These are phyloP conservation scores for Gonocerus acuteangulatus DNA, from an alignment of 2,888 invertebrate genomes.

Conservation along the genomic window DNA sequence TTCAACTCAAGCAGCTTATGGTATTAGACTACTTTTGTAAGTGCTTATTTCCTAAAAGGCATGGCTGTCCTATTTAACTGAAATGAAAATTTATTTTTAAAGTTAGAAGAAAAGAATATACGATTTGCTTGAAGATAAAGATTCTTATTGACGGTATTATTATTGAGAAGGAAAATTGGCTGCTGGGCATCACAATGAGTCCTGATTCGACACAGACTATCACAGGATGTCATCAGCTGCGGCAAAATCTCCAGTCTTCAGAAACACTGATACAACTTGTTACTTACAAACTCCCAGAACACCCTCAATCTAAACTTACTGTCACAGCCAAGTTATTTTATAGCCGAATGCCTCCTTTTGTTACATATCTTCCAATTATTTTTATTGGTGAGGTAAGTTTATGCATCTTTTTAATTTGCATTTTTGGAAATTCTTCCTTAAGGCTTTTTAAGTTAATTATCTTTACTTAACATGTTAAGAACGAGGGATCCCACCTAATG, in stretches of 20 bases:
- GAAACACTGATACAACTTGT: background rate
- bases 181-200: background rate
- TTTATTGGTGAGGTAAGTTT: conserved; percentile 4
- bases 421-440: no score
- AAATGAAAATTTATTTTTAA: no score
- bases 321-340: background rate
- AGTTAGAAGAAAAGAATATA: conserved; percentile 3
- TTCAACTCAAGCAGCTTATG: conserved; percentile 1
- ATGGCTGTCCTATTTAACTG: no score
- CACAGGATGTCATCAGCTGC: background rate
- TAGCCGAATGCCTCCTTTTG: background rate
- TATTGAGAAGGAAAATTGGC: conserved; percentile 1
- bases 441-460: no score
- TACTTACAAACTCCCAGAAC: background rate
- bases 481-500: no score
- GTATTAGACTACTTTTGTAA: no score
- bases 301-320: background rate
- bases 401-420: background rate
- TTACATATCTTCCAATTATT: conserved; percentile 6
- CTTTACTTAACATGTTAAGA: no score
- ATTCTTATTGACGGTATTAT: background rate
- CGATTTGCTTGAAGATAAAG: background rate
- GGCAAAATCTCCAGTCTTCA: background rate
- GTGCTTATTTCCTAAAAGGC: no score
- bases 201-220: background rate